Percentiles rank a stretch among this genome's conserved stretches.
These are phyloP conservation scores for Centroberyx gerrardi DNA, from an alignment of 2,797 vertebrate species.

Conservation along the genomic window DNA sequence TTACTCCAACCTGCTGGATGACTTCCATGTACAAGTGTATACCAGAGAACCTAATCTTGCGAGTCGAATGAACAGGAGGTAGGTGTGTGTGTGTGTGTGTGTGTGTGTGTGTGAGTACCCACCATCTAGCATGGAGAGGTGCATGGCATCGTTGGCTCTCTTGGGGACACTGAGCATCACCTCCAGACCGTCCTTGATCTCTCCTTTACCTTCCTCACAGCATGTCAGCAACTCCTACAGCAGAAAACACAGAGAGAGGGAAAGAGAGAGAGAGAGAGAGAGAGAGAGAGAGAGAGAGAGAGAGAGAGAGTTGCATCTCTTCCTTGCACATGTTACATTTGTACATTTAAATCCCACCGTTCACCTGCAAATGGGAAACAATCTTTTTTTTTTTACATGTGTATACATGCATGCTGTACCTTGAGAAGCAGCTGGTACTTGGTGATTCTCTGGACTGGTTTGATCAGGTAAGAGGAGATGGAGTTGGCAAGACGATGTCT, in stretches of 20 bases:
- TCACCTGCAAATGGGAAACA: not conserved
- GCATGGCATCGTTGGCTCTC: conserved; percentile 99
- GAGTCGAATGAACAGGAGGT: not conserved
- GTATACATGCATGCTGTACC: conserved; percentile 74
- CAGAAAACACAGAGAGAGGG: conserved; percentile 2
- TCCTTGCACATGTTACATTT: too few species aligned
- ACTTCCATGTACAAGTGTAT: not conserved
- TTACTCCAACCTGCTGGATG: too few species aligned
- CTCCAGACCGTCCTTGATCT: conserved; percentile 98
- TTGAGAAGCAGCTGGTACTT: conserved; percentile 99
- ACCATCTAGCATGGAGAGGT: conserved; percentile 99
- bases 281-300: too few species aligned
- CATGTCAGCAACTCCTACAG: conserved; percentile 95
- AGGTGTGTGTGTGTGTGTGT: not conserved
- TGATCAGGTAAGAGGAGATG: conserved; percentile 99
- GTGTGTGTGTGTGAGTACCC: conserved; percentile 1
- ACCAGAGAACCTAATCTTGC: not conserved
- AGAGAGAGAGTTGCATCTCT: not conserved
- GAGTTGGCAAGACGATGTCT: conserved; percentile 97
- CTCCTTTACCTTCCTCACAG: conserved; percentile 99
- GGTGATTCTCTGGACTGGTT: conserved; percentile 99
- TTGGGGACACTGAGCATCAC: conserved; percentile 99
- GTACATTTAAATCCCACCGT: not conserved
- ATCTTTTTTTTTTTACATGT: not conserved
- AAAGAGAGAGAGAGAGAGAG: not conserved